A percentile compares a stretch with the other conserved stretches of the same genome.
Evolutionary conservation across 2,888 invertebrate species (phyloP).

Genomic region (Cinara cedri): DNA sequence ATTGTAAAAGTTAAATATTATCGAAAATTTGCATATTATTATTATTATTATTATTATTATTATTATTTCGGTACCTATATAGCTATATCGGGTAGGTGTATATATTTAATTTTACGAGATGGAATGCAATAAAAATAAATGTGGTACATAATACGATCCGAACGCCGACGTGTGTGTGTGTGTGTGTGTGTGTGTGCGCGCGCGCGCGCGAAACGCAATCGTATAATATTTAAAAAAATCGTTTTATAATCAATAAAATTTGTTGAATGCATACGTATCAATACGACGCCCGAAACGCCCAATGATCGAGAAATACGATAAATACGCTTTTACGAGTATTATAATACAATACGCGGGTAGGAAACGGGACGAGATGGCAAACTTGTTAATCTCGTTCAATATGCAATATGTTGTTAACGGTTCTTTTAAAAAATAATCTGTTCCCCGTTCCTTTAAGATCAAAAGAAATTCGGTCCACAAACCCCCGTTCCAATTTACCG

Average conservation of each 20-base stretch:
- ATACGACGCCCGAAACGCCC: neutral
- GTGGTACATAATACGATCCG: neutral
- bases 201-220: too few species aligned
- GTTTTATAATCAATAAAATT: slow-evolving; percentile 45
- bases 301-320: too few species aligned
- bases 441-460: too few species aligned
- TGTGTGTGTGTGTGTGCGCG: too few species aligned
- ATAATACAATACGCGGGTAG: neutral
- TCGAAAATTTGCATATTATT: slow-evolving; percentile 50
- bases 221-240: slow-evolving; percentile 28
- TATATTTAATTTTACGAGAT: slow-evolving; percentile 52
- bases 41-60: neutral
- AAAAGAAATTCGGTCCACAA: too few species aligned
- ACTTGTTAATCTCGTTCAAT: slow-evolving; percentile 6
- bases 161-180: neutral
- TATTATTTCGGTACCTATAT: neutral
- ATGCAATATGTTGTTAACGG: too few species aligned
- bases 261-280: neutral
- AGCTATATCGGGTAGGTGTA: neutral
- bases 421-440: too few species aligned
- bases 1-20: slow-evolving; percentile 36
- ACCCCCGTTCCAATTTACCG: too few species aligned
- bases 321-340: slow-evolving; percentile 20
- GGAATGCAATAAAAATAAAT: slow-evolving; percentile 31
- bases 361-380: slow-evolving; percentile 37